phyloP scores from a whole-genome alignment of 2,888 invertebrate species.

The Acanthopleura granulata region DNA sequence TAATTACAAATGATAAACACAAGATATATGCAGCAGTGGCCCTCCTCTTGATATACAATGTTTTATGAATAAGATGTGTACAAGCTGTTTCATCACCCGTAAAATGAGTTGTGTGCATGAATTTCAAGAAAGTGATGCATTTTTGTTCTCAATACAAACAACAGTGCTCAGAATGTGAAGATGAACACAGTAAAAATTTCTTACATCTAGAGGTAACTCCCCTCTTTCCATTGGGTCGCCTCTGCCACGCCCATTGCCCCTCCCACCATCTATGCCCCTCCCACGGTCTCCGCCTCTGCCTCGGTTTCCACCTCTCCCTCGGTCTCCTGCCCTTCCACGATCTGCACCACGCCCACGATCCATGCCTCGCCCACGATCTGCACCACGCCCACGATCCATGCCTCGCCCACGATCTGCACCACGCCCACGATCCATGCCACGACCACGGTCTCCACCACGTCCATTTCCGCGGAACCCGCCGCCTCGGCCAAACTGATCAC shows the following conservation, averaged over 20 bases:
- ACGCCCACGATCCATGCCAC: conserved; percentile 24
- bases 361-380: neutral
- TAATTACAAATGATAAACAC: too few relatives aligned
- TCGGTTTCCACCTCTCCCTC: conserved; percentile 19
- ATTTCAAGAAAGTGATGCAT: too few relatives aligned
- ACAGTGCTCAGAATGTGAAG: too few relatives aligned
- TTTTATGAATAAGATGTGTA: too few relatives aligned
- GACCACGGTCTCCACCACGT: conserved; percentile 28
- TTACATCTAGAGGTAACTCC: conserved; percentile 23
- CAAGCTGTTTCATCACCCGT: too few relatives aligned
- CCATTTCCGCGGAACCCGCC: conserved; percentile 31
- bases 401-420: conserved; percentile 10
- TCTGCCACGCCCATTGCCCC: neutral
- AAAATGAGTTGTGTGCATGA: too few relatives aligned
- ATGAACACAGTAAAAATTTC: conserved; percentile 26
- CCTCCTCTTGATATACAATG: too few relatives aligned
- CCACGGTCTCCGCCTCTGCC: conserved; percentile 6
- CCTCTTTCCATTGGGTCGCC: neutral
- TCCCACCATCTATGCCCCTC: neutral
- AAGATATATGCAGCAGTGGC: too few relatives aligned
- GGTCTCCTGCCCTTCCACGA: conserved; percentile 24
- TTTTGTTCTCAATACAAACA: too few relatives aligned
- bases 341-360: conserved; percentile 14
- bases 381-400: neutral
- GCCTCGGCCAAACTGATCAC: conserved; percentile 25